phyloP scores from a whole-genome alignment of 1,140 invertebrate genomes.

The Agrypnia vestita region DNA sequence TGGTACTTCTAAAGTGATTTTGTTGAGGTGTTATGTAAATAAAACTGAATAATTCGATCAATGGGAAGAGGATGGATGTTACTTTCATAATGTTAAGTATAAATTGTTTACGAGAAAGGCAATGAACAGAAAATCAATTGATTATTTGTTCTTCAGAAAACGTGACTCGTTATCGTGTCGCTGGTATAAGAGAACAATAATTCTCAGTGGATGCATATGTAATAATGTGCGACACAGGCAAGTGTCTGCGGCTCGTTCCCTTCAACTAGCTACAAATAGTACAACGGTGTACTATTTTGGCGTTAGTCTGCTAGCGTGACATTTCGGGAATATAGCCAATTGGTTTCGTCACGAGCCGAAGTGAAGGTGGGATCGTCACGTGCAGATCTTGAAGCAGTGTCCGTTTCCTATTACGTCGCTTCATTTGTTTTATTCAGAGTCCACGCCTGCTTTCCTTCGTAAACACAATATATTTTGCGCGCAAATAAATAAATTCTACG shows the following conservation, averaged over 20 bases:
- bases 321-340: conserved; percentile 28
- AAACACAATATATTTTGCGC: neutral
- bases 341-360: conserved; percentile 22
- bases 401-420: conserved; percentile 36
- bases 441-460: conserved; percentile 12
- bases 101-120: too few relatives aligned
- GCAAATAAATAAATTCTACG: conserved; percentile 1
- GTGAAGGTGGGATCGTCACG: conserved; percentile 12
- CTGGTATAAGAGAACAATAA: neutral
- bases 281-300: conserved; percentile 23
- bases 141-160: too few relatives aligned
- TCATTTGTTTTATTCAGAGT: conserved; percentile 9
- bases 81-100: too few relatives aligned
- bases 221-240: too few relatives aligned
- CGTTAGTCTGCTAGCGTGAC: neutral
- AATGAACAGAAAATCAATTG: too few relatives aligned
- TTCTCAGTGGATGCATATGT: neutral
- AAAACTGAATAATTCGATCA: too few relatives aligned
- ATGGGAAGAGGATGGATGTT: too few relatives aligned
- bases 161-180: too few relatives aligned
- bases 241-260: neutral
- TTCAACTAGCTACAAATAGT: conserved; percentile 20
- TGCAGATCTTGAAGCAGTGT: conserved; percentile 6
- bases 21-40: too few relatives aligned
- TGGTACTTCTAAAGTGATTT: too few relatives aligned